Evolutionary conservation across 2,113 vertebrate species (phyloP), one percentile per base, ranked within the genome.

Genomic region (Heptranchias perlo): DNA sequence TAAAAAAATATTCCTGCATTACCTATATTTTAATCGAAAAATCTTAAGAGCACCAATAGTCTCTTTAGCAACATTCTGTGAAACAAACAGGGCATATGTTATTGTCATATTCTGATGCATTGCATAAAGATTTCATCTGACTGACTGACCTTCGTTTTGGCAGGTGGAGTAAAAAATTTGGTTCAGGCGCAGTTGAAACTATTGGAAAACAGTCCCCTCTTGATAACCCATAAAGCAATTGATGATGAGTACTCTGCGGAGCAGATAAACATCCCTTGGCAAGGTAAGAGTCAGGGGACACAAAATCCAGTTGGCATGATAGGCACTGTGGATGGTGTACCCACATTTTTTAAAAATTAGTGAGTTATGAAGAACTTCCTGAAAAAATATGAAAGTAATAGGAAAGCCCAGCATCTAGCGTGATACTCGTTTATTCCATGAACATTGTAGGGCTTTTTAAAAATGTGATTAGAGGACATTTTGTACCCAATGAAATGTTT

Each of bases 121-220:
- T 92, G 54, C 16, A 39, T 21, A 92, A 61, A 3, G 76, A 44
- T 21, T 44, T 4, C n/a, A 39, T 92, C 87, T 7, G 35, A 91
- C 87, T 52, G 44, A 31, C 62, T 96, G 54, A 96, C 54, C 61
- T 93, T 58, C 89, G 58, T 3, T 0, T 84, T 96, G 23, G 39
- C 54, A 98, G 98, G 95, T 96, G 97, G 65, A 23, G 96, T 98
- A 96, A 97, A 96, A 94, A 47, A 44, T 0, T 95, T 97, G 96
- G 97, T 98, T 62, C 96, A 96, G 21, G 97, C 82, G 64, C 97
- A 98, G 96, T 98, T 97, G 96, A 96, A 73, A 28, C 3, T 96
- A 4, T 97, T 96, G 92, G 96, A 97, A 96, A 96, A 96, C 39
- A 91, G 78, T 69, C 95, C 96, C 58, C 89, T 93, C 89, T 62